Percentiles rank a stretch among this genome's conserved stretches.
These are phyloP conservation scores for Turritopsis rubra DNA, from an alignment of 30 jellyfish, hydroid and myxozoan genomes.

Conservation along the genomic window DNA sequence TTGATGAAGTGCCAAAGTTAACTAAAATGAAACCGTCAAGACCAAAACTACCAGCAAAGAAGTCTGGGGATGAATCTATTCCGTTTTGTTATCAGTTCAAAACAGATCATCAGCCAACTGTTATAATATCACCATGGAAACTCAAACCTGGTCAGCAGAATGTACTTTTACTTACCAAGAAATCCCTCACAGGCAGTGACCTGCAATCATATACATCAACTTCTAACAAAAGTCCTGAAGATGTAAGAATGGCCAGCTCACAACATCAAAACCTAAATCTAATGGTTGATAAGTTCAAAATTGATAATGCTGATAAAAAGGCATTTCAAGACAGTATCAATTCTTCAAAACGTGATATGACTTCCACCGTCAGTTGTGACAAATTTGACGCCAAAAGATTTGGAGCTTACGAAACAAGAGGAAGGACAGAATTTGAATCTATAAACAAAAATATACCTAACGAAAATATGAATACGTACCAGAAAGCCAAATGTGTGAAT, in stretches of 20 bases:
- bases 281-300: not conserved
- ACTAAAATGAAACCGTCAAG: slow-evolving; percentile 10
- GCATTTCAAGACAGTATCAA: not conserved
- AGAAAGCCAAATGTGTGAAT: not conserved
- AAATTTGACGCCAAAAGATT: not conserved
- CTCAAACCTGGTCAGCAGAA: slow-evolving; percentile 16
- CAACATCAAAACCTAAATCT: not conserved
- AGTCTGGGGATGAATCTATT: not conserved
- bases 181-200: not conserved
- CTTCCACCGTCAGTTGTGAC: not conserved
- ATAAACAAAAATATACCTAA: not conserved
- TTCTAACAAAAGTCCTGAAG: not conserved
- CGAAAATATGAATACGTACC: not conserved
- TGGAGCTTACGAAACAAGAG: not conserved
- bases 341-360: not conserved
- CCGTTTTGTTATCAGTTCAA: not conserved
- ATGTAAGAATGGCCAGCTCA: too few relatives aligned
- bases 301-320: not conserved
- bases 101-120: slow-evolving; percentile 19
- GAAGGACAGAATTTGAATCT: not conserved
- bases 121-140: not conserved
- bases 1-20: not conserved
- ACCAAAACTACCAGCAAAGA: slow-evolving; percentile 17
- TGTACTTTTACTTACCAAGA: not conserved
- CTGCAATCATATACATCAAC: not conserved